A percentile compares a stretch with the other conserved stretches of the same genome.
phyloP scores from a whole-genome alignment of 2,113 vertebrate genomes.

The Leptocoma aspasia region DNA sequence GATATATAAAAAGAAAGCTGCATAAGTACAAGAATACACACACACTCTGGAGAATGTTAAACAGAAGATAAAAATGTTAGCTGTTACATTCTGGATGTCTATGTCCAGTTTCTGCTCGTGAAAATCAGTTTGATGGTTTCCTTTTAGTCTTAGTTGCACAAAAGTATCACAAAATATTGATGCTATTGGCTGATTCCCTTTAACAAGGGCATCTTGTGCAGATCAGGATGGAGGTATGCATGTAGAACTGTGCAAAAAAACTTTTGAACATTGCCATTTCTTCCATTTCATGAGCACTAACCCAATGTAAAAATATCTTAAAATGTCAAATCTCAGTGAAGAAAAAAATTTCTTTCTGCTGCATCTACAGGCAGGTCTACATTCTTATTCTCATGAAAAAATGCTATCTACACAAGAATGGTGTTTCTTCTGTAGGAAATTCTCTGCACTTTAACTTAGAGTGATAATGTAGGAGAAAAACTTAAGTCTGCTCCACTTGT shows the following conservation, averaged over 20 bases:
- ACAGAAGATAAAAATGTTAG: not conserved
- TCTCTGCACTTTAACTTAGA: not conserved
- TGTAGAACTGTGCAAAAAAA: not conserved
- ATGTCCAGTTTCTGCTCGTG: not conserved
- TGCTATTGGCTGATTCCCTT: not conserved
- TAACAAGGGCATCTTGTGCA: not conserved
- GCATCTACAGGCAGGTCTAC: not conserved
- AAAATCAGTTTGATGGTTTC: not conserved
- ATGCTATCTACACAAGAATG: not conserved
- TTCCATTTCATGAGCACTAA: not conserved
- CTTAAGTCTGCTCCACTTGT: not conserved
- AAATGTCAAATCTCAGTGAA: not conserved
- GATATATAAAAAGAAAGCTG: not conserved
- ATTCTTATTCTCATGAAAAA: not conserved
- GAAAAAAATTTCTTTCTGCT: not conserved
- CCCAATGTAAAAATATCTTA: not conserved
- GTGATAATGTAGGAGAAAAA: not conserved
- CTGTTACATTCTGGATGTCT: not conserved
- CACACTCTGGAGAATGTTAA: not conserved
- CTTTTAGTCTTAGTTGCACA: not conserved
- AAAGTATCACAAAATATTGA: not conserved
- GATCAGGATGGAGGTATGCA: not conserved
- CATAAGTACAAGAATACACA: not conserved
- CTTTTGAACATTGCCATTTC: not conserved
- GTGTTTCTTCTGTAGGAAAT: not conserved